These are phyloP conservation scores for Scarus forsteni DNA, from an alignment of 2,797 vertebrate genomes.

Conservation along the genomic window DNA sequence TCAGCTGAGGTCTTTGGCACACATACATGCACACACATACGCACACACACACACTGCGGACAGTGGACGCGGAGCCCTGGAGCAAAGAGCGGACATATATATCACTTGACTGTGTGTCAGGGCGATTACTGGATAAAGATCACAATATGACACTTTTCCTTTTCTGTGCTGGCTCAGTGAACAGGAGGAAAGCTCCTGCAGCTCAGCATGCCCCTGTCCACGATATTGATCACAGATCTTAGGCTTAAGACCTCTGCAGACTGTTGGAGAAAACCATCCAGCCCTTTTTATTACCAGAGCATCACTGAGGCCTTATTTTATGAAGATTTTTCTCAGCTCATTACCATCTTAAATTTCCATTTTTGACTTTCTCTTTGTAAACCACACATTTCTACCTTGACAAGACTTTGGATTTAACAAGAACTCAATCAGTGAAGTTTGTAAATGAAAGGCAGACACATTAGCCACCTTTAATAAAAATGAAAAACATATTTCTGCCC, in stretches of 20 bases:
- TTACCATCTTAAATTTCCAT: background rate
- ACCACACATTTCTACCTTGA: too few relatives aligned
- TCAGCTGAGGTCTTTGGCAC: constrained; percentile 66
- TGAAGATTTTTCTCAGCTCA: constrained; percentile 11
- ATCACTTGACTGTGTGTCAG: constrained; percentile 92
- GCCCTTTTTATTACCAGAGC: constrained; percentile 55
- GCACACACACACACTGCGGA: constrained; percentile 46
- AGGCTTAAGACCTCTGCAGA: constrained; percentile 71
- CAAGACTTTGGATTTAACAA: too few relatives aligned
- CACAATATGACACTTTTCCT: constrained; percentile 98
- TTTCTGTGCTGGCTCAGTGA: constrained; percentile 91
- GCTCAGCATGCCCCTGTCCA: constrained; percentile 75
- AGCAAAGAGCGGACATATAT: constrained; percentile 88
- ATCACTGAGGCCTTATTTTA: constrained; percentile 20
- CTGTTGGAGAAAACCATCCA: constrained; percentile 64
- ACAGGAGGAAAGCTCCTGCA: constrained; percentile 87
- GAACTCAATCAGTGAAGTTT: too few relatives aligned
- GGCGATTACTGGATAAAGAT: constrained; percentile 98
- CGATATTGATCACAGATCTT: constrained; percentile 81
- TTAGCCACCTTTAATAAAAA: too few relatives aligned
- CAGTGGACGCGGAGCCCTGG: constrained; percentile 80
- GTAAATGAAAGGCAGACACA: too few relatives aligned
- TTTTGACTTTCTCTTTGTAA: too few relatives aligned
- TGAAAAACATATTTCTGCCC: too few relatives aligned
- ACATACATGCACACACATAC: too few relatives aligned